Base-by-base conservation (phyloP, 2,888 invertebrate species). In the Hypena proboscidalis region DNA sequence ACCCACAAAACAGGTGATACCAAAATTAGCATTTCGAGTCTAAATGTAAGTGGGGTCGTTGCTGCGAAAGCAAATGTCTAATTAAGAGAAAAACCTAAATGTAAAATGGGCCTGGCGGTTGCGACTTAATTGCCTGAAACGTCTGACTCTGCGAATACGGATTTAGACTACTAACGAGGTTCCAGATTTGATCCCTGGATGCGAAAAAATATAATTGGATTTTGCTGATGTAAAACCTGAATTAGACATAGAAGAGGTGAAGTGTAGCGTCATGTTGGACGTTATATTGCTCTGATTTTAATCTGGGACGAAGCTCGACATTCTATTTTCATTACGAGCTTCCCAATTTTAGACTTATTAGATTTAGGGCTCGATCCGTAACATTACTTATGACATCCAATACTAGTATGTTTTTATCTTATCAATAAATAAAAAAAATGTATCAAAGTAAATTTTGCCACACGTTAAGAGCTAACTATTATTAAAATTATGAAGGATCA, bases 161-260 rank as follows among this genome's bases (percentile, higher is more conserved):
- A 29, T 34, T 33, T 25, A 20, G 31, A 10, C 32, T 19, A 8
- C 29, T 41, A 34, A 41, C 17, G 11, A 41, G 22, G 29, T 34
- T 4, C 11, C 29, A 17, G 17, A 27, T 11, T 27, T 8, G 2
- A 27, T 17, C 31, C 10, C 0, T 10, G n/a, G 21, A 26, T 26
- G 8, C 9, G 10, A 14, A 32, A 20, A 32, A 23, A 40, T 27
- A 33, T 26, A 40, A 33, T 33, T 33, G 5, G 26, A 40, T 21
- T 33, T 13, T 11, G 13, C 4, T 14, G 9, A 21, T 2, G 21
- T 20, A 32, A 14, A 27, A 26, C 5, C 20, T 14, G 3, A 40
- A 27, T 38, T 25, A 19, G 13, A 17, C 9, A 17, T 8, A 21
- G 21, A 25, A 9, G n/a, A 20, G 7, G 8, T 23, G n/a, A 23